Evolutionary conservation across 2,797 vertebrate genomes (phyloP), one percentile per base, ranked within the genome.

Genomic region (Oreortyx pictus): DNA sequence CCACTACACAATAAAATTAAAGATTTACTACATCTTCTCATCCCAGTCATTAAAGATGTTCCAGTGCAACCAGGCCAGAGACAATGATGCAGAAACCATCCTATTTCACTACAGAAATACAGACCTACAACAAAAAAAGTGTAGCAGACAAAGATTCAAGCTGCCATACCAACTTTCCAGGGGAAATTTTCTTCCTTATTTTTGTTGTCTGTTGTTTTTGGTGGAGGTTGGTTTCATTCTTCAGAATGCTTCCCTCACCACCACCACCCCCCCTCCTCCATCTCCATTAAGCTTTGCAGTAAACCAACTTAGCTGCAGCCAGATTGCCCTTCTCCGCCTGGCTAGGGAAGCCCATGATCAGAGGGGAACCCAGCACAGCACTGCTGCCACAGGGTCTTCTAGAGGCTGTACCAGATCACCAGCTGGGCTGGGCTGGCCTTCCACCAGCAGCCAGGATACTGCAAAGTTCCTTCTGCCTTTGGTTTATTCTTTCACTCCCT

Each of bases 101-200:
- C 31, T 33, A 76, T 4, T 31, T 64, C 35, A 27, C 10, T 16
- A 54, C 50, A 14, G 27, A 59, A 29, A 29, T 24, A 2, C 59
- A 75, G 49, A 66, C 22, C 44, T 68, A 46, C 41, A 57, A 37
- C 25, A 72, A 10, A 60, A 2, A 17, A 25, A 56, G 37, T 16
- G 2, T 0, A 35, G 70, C 27, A 66, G 16, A 12, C 6, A 14
- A 0, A 2, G 5, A 29, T 3, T 35, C 4, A 0, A 13, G 19
- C 12, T 25, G 35, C 12, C 43, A 37, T 27, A 11, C 17, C 62
- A 56, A 9, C 19, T 22, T 46, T 64, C 33, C 20, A 61, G 24
- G 27, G 20, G 2, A 44, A 43, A 11, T 44, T 37, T 27, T 47
- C 19, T 25, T 39, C 37, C 54, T 43, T 25, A 17, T 7, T 62